Evolutionary conservation across 2,888 invertebrate species (phyloP), one percentile per base, ranked within the genome.

Genomic region (Osmoderma eremita): DNA sequence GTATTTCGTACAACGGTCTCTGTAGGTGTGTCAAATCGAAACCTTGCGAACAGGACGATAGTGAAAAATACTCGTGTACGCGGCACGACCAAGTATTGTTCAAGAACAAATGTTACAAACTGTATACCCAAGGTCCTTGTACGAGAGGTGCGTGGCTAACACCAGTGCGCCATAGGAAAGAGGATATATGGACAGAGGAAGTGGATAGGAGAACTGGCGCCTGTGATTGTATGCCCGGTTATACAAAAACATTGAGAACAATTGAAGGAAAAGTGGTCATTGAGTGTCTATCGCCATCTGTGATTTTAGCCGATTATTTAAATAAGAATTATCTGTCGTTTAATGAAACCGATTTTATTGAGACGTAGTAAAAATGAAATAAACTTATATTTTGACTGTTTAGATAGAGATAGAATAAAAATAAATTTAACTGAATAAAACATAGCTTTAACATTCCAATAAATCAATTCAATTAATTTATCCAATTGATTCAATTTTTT

Each of bases 121-220:
- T 94, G 15, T 91, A 93, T 79, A 88, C 89, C 0, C 90, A 89
- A 73, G 94, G 93, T 0, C 93, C 93, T 0, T 94, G 94, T 74
- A 83, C 86, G 0, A 85, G 87, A 0, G 90, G 91, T 0, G 88
- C 92, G 71, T 91, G 90, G 90, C 75, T 91, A 41, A 87, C 87
- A 20, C 87, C 89, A 0, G 82, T 83, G 18, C 83, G 89, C 71
- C 78, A 78, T 24, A 73, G 78, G 1, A 80, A 78, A 69, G 75
- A 75, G 18, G 74, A 70, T 20, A 67, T 77, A 13, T 80, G 81
- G 78, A 63, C 65, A 18, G 45, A 53, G 24, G 71, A 62, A 20
- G 72, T 73, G 24, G 71, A 71, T 1, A 62, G 67, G 12, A 71
- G 73, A 3, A 74, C 76, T 12, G 82, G 79, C 0, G 68, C 75